Evolutionary conservation across 1,140 invertebrate species (phyloP).

Genomic region (Mercenaria mercenaria): DNA sequence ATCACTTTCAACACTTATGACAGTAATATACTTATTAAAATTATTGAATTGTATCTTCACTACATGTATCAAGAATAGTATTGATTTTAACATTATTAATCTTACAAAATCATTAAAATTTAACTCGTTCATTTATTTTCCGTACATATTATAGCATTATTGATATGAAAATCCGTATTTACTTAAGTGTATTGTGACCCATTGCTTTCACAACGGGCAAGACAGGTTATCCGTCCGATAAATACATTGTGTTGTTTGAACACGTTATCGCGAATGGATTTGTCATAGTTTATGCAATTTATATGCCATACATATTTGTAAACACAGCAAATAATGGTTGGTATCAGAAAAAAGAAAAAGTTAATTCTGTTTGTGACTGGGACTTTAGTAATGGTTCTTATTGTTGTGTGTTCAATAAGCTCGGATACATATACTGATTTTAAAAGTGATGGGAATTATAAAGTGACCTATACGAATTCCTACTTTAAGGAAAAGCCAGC

Average conservation of each 20-base stretch:
- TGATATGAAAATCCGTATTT: no score
- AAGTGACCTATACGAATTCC: not conserved
- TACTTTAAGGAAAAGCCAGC: slow-evolving; percentile 31
- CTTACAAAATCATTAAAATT: no score
- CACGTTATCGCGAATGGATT: not conserved
- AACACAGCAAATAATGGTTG: not conserved
- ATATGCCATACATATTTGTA: not conserved
- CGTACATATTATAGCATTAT: no score
- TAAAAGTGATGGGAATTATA: not conserved
- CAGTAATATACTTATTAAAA: no score
- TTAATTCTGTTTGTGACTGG: not conserved
- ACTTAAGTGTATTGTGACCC: no score
- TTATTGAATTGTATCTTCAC: no score
- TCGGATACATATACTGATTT: not conserved
- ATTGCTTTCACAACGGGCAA: no score
- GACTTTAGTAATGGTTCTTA: not conserved
- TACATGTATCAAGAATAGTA: no score
- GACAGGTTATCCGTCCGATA: no score
- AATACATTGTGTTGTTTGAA: not conserved
- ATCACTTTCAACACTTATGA: no score
- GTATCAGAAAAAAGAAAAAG: not conserved
- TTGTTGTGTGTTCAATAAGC: not conserved
- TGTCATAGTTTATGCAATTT: not conserved
- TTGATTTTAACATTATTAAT: no score
- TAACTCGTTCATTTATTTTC: no score